phyloP scores from a whole-genome alignment of 2,888 invertebrate genomes.

The Zootermopsis nevadensis region DNA sequence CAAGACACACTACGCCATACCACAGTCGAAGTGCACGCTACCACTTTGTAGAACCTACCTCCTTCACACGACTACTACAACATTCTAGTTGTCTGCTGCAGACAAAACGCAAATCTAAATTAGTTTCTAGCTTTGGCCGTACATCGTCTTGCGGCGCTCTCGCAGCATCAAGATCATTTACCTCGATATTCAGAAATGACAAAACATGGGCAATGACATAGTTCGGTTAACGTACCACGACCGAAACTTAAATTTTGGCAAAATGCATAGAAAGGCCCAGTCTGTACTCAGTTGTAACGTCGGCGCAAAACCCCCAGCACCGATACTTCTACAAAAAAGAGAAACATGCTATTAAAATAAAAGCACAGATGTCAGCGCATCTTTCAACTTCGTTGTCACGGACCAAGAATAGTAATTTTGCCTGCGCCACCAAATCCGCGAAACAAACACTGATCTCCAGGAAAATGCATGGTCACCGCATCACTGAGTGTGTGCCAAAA shows the following conservation, averaged over 20 bases:
- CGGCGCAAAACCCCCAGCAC: background rate
- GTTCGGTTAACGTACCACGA: constrained; percentile 8
- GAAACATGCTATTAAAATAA: background rate
- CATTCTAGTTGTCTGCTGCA: background rate
- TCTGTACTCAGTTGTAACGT: background rate
- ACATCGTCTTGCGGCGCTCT: constrained; percentile 22
- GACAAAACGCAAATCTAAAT: constrained; percentile 38
- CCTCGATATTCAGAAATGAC: background rate
- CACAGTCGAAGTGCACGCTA: background rate
- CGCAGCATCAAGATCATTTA: constrained; percentile 16
- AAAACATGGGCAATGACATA: constrained; percentile 23
- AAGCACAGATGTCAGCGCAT: background rate
- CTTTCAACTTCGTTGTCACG: background rate
- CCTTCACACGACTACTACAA: background rate
- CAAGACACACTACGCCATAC: background rate
- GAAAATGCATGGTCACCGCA: background rate
- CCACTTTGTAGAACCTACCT: background rate
- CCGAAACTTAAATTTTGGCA: background rate
- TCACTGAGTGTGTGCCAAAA: background rate
- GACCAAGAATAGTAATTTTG: background rate
- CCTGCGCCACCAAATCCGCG: background rate
- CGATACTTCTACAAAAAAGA: background rate
- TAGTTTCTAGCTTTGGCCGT: constrained; percentile 19
- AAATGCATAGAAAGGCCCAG: background rate
- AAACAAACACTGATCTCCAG: background rate